Evolutionary conservation across 1,140 invertebrate species (phyloP), one percentile per base, ranked within the genome.

Genomic region (Babylonia areolata): DNA sequence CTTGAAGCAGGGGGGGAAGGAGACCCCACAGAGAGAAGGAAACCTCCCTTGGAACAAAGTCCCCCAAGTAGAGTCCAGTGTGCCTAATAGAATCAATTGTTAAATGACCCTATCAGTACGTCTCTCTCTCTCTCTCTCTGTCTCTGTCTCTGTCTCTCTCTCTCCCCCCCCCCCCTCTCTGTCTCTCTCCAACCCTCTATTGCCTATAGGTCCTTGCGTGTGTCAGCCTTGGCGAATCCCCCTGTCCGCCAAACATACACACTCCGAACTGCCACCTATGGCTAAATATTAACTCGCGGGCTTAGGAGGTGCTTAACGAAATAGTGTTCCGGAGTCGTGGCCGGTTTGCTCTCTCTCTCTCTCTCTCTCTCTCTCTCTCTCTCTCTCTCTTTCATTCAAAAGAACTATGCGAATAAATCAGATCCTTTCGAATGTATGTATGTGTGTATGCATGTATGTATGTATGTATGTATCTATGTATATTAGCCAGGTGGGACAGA

Each of bases 301-400:
- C 58, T 64, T 64, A 28, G 58, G 17, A 64, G 58, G 58, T 17
- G 46, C 46, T 51, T 51, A 51, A 17, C 17, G 46, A 51, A 17
- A 51, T 9, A 51, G 46, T 6, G 42, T 46, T 51, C 46, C 46
- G 46, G 28, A 64, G 15, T 23, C 15, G 23, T 9, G 58, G 3
- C 23, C 20, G 28, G 58, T 23, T 3, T 64, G 3, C 20, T 23
- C 3, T 64, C 9, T 9, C 23, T 64, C 58, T 64, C 58, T 64
- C 58, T 28, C 58, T 64, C 58, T 64, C 58, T 64, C 58, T 64
- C 58, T 64, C 58, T 64, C 58, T 64, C 58, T 11, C 58, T 64
- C 58, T 64, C 58, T 64, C 58, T 11, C 58, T 23, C 58, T 23
- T 11, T 23, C 2, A 31, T 77, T 77, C 9, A 64, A 64, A 64